phyloP scores from a whole-genome alignment of 1,140 invertebrate genomes.

The Galleria mellonella region DNA sequence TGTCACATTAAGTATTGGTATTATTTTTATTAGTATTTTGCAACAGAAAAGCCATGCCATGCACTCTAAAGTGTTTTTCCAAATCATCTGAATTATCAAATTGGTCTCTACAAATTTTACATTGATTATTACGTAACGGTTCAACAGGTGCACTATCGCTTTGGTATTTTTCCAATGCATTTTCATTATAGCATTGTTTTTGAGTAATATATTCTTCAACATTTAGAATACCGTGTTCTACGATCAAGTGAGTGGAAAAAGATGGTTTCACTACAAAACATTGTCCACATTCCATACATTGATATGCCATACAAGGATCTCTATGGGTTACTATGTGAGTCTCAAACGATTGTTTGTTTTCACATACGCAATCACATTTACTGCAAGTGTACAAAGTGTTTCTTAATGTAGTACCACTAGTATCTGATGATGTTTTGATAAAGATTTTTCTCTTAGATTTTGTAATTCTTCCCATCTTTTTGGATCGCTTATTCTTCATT shows the following conservation, averaged over 20 bases:
- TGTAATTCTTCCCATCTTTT: slow-evolving; percentile 15
- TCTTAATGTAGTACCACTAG: slow-evolving; percentile 10
- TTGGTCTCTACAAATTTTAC: slow-evolving; percentile 77
- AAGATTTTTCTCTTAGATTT: background rate
- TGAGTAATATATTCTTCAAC: slow-evolving; percentile 74
- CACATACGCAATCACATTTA: slow-evolving; percentile 71
- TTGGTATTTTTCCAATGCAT: slow-evolving; percentile 65
- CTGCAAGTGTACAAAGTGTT: slow-evolving; percentile 47
- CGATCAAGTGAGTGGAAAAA: slow-evolving; percentile 78
- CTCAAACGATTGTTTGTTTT: slow-evolving; percentile 64
- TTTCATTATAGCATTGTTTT: slow-evolving; percentile 74
- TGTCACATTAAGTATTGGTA: too few relatives aligned
- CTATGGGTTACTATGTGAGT: slow-evolving; percentile 74
- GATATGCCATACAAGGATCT: slow-evolving; percentile 75
- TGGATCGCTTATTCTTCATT: slow-evolving; percentile 13
- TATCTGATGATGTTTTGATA: background rate
- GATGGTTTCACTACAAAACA: slow-evolving; percentile 80
- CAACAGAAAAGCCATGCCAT: slow-evolving; percentile 81
- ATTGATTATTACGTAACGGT: slow-evolving; percentile 77
- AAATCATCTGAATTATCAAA: slow-evolving; percentile 75
- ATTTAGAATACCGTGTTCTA: slow-evolving; percentile 76
- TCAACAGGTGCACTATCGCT: slow-evolving; percentile 48
- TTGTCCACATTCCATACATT: slow-evolving; percentile 81
- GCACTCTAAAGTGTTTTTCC: slow-evolving; percentile 78
- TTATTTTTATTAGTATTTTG: slow-evolving; percentile 41